phyloP scores from a whole-genome alignment of 1,140 invertebrate genomes.

The Paralvinella palmiformis region DNA sequence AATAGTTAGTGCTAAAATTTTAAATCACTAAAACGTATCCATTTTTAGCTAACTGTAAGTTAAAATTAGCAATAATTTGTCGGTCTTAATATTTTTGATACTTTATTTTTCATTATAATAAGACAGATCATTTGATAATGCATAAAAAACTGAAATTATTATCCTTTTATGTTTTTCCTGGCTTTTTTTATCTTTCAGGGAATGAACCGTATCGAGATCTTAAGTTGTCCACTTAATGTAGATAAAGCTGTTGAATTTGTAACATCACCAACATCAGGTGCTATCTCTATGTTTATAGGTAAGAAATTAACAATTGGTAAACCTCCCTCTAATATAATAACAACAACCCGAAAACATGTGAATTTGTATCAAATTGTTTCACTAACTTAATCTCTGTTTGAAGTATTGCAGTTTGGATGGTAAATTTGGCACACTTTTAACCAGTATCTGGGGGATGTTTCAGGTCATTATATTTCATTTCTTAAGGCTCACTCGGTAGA shows the following conservation, averaged over 20 bases:
- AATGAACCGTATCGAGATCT: conserved; percentile 61
- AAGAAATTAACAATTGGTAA: conserved; percentile 9
- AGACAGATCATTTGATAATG: neutral
- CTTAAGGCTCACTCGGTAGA: no score
- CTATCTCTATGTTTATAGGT: conserved; percentile 79
- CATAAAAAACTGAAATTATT: neutral
- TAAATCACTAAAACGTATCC: no score
- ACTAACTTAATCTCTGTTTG: no score
- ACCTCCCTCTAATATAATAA: no score
- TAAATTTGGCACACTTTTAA: no score
- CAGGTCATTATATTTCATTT: no score
- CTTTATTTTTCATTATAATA: neutral
- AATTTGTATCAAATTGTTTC: no score
- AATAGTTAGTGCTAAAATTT: no score
- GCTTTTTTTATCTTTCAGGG: conserved; percentile 23
- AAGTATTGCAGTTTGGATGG: no score
- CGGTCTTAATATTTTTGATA: neutral
- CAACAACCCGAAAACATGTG: no score
- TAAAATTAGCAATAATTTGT: neutral
- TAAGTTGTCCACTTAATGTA: conserved; percentile 63
- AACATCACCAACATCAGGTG: conserved; percentile 70
- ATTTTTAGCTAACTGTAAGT: no score
- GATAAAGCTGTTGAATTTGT: conserved; percentile 63
- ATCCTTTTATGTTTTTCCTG: neutral
- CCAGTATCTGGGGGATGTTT: no score